Evolutionary conservation across 2,888 invertebrate species (phyloP).

Genomic region (Allophyes oxyacanthae): DNA sequence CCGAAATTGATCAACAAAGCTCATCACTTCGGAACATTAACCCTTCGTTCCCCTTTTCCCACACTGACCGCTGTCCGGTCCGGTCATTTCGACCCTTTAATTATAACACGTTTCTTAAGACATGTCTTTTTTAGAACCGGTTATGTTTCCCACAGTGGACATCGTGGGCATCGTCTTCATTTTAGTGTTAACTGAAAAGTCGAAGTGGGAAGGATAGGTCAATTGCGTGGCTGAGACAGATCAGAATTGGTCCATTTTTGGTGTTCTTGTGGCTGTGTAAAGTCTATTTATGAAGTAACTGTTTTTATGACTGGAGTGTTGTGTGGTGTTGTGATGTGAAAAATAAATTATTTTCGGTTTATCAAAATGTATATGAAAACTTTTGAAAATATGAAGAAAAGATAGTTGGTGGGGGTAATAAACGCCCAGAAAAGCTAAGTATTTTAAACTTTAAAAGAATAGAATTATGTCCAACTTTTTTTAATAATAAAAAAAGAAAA

Average conservation of each 20-base stretch:
- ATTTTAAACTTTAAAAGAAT: no score
- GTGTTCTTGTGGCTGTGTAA: neutral
- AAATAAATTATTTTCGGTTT: no score
- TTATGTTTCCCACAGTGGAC: conserved; percentile 64
- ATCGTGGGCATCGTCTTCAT: conserved; percentile 55
- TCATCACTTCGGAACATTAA: conserved; percentile 37
- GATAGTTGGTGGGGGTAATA: no score
- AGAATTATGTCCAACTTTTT: no score
- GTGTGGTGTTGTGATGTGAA: conserved; percentile 6
- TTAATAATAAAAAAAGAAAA: no score
- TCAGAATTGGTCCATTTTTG: neutral
- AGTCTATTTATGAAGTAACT: neutral
- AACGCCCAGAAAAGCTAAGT: no score
- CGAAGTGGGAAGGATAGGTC: conserved; percentile 13
- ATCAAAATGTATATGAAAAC: no score
- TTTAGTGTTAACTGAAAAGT: conserved; percentile 57
- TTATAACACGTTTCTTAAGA: conserved; percentile 61
- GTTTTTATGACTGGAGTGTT: neutral
- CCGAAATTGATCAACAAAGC: conserved; percentile 30
- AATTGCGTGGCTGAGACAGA: neutral
- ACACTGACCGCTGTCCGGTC: conserved; percentile 71
- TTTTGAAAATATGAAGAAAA: no score
- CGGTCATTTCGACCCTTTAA: conserved; percentile 61
- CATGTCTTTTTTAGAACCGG: conserved; percentile 60
- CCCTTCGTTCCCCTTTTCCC: conserved; percentile 60